phyloP scores from a whole-genome alignment of 2,888 invertebrate species.

The Acanthosepion esculentum region DNA sequence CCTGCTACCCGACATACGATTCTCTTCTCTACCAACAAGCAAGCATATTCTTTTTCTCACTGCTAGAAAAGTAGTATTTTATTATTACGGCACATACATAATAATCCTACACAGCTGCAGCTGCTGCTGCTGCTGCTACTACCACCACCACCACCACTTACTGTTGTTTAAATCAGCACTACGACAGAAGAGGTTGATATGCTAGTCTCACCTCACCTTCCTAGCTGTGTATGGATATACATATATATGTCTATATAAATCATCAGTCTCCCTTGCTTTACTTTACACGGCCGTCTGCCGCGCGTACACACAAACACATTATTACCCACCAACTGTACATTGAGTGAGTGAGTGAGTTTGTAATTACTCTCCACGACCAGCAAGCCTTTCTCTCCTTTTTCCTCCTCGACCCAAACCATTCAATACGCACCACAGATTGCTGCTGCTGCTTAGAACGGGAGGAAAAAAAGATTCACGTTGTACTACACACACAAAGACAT shows the following conservation, averaged over 20 bases:
- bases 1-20: too few species aligned
- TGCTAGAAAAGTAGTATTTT: neutral
- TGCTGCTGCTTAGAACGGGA: neutral
- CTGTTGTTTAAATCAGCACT: neutral
- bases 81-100: neutral
- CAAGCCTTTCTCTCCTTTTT: neutral
- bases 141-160: neutral
- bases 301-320: neutral
- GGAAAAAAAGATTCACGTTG: neutral
- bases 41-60: neutral
- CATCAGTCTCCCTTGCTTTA: neutral
- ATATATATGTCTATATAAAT: neutral
- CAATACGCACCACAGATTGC: neutral
- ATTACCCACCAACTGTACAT: neutral
- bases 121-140: neutral
- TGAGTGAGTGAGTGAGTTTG: neutral
- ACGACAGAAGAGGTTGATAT: neutral
- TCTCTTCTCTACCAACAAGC: neutral
- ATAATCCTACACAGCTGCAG: neutral
- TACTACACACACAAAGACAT: neutral
- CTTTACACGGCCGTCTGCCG: neutral
- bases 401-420: neutral
- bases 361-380: neutral
- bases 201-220: neutral
- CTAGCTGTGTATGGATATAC: neutral